A percentile compares a stretch with the other conserved stretches of the same genome.
Conservation (phyloP, 2,797 vertebrate species). For the Betta splendens region DNA sequence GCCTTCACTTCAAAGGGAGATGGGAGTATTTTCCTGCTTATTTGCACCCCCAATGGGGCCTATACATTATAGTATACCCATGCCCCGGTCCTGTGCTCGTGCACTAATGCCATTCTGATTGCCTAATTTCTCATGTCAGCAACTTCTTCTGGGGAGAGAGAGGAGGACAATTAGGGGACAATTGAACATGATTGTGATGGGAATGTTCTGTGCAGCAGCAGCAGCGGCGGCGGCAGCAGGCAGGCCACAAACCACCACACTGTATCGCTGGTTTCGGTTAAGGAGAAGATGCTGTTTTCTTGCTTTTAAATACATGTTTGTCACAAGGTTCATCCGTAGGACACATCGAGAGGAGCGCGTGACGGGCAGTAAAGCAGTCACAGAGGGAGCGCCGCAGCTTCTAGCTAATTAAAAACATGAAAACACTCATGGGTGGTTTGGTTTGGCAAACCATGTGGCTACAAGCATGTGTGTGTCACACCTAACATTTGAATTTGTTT, state of each 20-base stretch:
- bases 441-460: conserved; percentile 58
- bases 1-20: conserved; percentile 79
- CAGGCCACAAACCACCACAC: conserved; percentile 51
- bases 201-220: conserved; percentile 62
- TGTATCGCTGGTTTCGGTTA: conserved; percentile 73
- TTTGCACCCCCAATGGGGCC: conserved; percentile 77
- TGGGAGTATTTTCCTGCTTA: conserved; percentile 72
- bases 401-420: conserved; percentile 83
- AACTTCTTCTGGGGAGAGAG: conserved; percentile 71
- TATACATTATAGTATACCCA: conserved; percentile 74
- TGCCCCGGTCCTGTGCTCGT: conserved; percentile 60
- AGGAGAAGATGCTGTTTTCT: conserved; percentile 54
- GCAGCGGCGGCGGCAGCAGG: conserved; percentile 62
- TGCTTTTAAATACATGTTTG: conserved; percentile 50
- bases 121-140: conserved; percentile 81
- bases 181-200: conserved; percentile 71
- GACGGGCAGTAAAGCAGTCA: conserved; percentile 74
- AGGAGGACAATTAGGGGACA: conserved; percentile 75
- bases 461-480: conserved; percentile 52
- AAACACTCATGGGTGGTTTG: conserved; percentile 77
- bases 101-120: conserved; percentile 77
- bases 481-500: conserved; percentile 54
- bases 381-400: conserved; percentile 73
- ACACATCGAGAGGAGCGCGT: conserved; percentile 71
- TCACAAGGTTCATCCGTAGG: conserved; percentile 74